Base-by-base conservation (phyloP, 2,113 vertebrate species). In the Coracopsis vasa region DNA sequence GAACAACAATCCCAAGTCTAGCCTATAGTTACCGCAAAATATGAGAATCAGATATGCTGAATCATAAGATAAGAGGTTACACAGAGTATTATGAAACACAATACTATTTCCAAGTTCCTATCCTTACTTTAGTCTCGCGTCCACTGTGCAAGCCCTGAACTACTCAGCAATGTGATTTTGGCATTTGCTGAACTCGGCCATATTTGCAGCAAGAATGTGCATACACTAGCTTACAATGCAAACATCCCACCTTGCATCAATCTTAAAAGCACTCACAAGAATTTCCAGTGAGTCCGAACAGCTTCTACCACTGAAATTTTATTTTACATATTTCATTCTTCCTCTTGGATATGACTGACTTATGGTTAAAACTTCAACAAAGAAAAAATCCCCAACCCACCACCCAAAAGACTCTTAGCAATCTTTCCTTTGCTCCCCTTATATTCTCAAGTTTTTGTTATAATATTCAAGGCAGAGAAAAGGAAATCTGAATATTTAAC, bases 231-330 rank as follows among this genome's bases (percentile, higher is more conserved):
- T 88, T 85, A 89, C 66, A 86, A 88, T 37, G 64, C 71, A 83
- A 94, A 7, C 64, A 47, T 78, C 60, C 83, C 53, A 94, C 54
- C 64, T 95, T 73, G 53, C 62, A 87, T 65, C 72, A 39, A 19
- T 82, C 91, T 86, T 87, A 86, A 21, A 94, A 88, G 42, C 18
- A 23, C 31, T 89, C 27, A n/a, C 64, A 87, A 89, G 47, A 83
- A 75, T 84, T 91, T 89, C 62, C 16, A 72, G 50, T 56, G 80
- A 91, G 84, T 83, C 56, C 58, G 14, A 62, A 45, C 28, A 80
- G 29, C 23, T 88, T 92, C n/a, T 69, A 60, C 79, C 25, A 48
- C 14, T 56, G 47, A 82, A 78, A 69, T 56, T 88, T 11, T 42
- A 29, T 92, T 85, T 50, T 10, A 74, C 9, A 4, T 10, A 15